Evolutionary conservation across 1,140 invertebrate genomes (phyloP), one percentile per base, ranked within the genome.

Genomic region (Drosophila sucinea): DNA sequence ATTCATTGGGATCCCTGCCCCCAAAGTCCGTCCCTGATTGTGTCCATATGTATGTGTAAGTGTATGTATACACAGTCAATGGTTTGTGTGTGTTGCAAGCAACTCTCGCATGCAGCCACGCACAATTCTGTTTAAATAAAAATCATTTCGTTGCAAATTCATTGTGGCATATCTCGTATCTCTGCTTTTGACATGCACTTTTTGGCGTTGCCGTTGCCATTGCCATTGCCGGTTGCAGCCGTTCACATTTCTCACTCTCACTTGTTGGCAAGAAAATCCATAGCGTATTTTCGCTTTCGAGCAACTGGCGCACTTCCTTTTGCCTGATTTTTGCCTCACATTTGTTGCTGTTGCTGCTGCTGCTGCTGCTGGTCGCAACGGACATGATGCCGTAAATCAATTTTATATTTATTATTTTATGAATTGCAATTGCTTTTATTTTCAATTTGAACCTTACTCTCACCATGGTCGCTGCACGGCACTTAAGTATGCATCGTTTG

Each of bases 391-490:
- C 80, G 85, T 89, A 89, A 89, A 89, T 89, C 85, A 89, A 84
- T 89, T 89, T 89, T 87, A 79, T 81, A 89, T 89, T 89, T 89
- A 87, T 87, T 89, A 89, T 89, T 89, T 89, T 89, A 89, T 89
- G 84, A 84, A 84, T 89, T 72, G 84, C 81, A 78, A 77, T 80
- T 79, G 76, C 38, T 74, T 82, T 81, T 80, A 70, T 78, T 71
- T 85, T 83, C 63, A 72, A 80, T 77, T 82, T 82, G 29, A 61
- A 75, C 58, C 44, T 55, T 61, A 67, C 73, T 65, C 33, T 25
- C 23, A 51, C 41, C 38, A 27, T 65, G 40, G 40, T 63, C 33
- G 51, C 64, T 63, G 65, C 41, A 32, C 60, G 66, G 66, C 83
- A 77, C 80, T 87, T 87, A 83, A 87, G 84, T 83, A 70, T 67